Evolutionary conservation across 1,140 invertebrate genomes (phyloP), one percentile per base, ranked within the genome.

Genomic region (Ips nitidus): DNA sequence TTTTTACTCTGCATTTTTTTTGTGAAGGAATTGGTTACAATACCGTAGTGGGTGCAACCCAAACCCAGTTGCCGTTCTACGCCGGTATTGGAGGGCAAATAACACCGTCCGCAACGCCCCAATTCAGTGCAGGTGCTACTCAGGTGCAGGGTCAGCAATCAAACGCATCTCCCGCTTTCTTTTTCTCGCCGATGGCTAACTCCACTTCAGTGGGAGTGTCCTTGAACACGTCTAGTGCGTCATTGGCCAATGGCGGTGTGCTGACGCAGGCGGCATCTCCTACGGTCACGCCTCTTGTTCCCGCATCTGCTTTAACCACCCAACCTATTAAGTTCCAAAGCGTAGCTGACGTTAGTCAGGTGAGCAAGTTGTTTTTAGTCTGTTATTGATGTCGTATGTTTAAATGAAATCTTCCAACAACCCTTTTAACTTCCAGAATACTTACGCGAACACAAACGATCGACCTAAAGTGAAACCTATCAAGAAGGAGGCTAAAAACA

Each of bases 401-500:
- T 22, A 22, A 22, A 22, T 22, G 22, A 22, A 22, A 22, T 22
- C 22, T 22, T 22, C 22, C 22, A 22, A 22, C 22, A 22, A 22
- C 22, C 22, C 22, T 0, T 22, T 22, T 22, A 22, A 22, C 22
- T 22, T 22, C 22, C 22, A 22, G 22, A 22, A 22, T 22, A 22
- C 22, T 22, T 22, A 22, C 22, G 22, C 22, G 22, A 22, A 22
- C 22, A 22, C 91, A 50, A 90, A 89, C 79, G 91, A 92, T 83
- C 83, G 90, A 72, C 90, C 90, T 42, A 93, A 92, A 83, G 90
- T 87, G 0, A 92, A 92, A 80, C 88, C 89, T 4, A 88, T 89
- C 45, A 89, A 89, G 41, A 92, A 92, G 78, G 91, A 90, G 77
- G 89, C 90, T 75, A 85, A 87, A 22, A 90, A 87, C 79, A 89